Evolutionary conservation across 2,797 vertebrate species (phyloP).

Genomic region (Smutsia gigantea): DNA sequence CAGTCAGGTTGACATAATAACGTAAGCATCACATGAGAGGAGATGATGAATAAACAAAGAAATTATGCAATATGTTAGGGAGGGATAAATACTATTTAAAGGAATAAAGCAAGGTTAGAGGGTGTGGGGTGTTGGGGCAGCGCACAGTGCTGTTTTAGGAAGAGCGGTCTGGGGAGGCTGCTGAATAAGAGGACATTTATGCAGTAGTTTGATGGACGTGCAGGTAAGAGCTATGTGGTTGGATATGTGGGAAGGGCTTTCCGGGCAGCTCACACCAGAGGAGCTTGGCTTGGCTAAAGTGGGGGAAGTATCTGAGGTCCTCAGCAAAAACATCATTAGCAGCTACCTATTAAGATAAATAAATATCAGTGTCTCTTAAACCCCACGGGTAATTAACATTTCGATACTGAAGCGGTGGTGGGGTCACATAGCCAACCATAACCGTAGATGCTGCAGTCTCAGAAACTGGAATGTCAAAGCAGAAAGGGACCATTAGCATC

Average conservation of each 20-base stretch:
- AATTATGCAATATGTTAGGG: not conserved
- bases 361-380: not conserved
- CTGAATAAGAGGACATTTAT: not conserved
- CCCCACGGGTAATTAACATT: not conserved
- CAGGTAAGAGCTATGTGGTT: not conserved
- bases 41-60: not conserved
- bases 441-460: not conserved
- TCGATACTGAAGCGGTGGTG: not conserved
- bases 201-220: not conserved
- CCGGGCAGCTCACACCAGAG: not conserved
- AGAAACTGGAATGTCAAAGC: not conserved
- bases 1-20: not conserved
- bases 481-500: not conserved
- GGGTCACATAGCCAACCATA: not conserved
- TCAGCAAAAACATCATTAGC: not conserved
- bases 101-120: not conserved
- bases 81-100: not conserved
- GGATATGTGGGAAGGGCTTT: not conserved
- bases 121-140: not conserved
- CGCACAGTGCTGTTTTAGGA: not conserved
- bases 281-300: not conserved
- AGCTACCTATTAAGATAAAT: not conserved
- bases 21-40: not conserved
- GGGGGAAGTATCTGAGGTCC: not conserved
- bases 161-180: not conserved